Evolutionary conservation across 2,797 vertebrate genomes (phyloP).

Genomic region (Falco columbarius): DNA sequence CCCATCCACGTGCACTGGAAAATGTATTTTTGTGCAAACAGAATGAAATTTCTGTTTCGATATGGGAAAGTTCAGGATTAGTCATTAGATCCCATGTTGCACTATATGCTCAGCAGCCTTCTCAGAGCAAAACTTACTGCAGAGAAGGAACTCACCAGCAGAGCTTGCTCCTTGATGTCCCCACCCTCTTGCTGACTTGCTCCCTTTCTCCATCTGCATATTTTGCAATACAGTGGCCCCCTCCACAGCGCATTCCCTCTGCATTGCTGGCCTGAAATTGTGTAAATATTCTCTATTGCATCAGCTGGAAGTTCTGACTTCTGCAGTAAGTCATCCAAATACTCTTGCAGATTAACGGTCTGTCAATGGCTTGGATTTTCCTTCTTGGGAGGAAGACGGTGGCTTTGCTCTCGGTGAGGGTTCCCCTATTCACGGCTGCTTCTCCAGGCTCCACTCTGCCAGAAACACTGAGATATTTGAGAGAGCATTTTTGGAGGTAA

Average conservation of each 20-base stretch:
- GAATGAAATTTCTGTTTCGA: not conserved
- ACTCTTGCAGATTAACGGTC: not conserved
- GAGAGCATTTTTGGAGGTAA: not conserved
- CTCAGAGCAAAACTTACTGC: not conserved
- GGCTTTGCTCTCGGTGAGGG: not conserved
- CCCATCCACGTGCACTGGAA: not conserved
- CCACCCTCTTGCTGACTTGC: not conserved
- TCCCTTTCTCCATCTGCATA: constrained; percentile 18
- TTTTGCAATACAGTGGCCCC: constrained; percentile 22
- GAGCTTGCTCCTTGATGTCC: not conserved
- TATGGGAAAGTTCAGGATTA: not conserved
- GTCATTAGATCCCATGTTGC: not conserved
- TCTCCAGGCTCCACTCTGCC: not conserved
- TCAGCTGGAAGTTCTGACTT: not conserved
- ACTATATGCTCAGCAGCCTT: not conserved
- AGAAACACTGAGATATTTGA: not conserved
- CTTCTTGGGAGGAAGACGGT: not conserved
- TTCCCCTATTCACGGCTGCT: not conserved
- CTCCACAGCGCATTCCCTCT: not conserved
- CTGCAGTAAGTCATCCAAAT: not conserved
- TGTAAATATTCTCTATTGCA: not conserved
- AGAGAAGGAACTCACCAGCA: not conserved
- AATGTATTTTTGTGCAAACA: not conserved
- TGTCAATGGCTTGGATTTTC: not conserved
- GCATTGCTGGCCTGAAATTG: not conserved